phyloP scores from a whole-genome alignment of 2,113 vertebrate genomes.

The Corythornis madagascariensis region DNA sequence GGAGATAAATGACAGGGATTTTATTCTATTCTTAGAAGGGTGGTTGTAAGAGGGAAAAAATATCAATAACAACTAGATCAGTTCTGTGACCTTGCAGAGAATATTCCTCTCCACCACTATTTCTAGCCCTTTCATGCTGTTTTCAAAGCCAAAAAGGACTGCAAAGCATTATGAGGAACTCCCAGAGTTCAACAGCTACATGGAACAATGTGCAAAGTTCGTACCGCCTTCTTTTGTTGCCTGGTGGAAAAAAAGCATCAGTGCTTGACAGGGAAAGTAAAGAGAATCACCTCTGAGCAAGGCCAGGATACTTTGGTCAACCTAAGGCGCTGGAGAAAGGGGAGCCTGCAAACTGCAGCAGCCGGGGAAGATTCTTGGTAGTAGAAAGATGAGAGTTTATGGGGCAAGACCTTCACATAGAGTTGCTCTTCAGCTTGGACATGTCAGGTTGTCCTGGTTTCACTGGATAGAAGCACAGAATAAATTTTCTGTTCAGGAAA shows the following conservation, averaged over 20 bases:
- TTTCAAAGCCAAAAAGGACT: conserved; percentile 38
- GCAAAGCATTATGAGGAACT: not conserved
- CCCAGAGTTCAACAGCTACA: not conserved
- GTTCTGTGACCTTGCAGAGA: conserved; percentile 38
- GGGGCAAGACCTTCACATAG: rapidly evolving
- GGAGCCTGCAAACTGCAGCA: not conserved
- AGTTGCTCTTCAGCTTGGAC: not conserved
- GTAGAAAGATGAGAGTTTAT: not conserved
- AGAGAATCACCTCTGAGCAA: not conserved
- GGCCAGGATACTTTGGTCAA: not conserved
- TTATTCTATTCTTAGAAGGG: conserved; percentile 18
- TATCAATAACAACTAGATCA: conserved; percentile 50
- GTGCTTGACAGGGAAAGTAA: not conserved
- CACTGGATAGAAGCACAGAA: not conserved
- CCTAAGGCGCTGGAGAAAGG: not conserved
- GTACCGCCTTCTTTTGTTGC: not conserved
- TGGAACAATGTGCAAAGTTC: not conserved
- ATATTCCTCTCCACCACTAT: not conserved
- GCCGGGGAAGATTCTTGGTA: not conserved
- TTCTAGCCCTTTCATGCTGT: conserved; percentile 26
- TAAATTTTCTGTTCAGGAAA: not conserved
- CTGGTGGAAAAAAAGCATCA: not conserved
- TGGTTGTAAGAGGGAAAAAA: conserved; percentile 34
- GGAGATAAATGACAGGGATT: conserved; percentile 35
- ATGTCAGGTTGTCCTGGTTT: not conserved